These are phyloP conservation scores for Eciton burchellii DNA, from an alignment of 1,140 invertebrate genomes.

Conservation along the genomic window DNA sequence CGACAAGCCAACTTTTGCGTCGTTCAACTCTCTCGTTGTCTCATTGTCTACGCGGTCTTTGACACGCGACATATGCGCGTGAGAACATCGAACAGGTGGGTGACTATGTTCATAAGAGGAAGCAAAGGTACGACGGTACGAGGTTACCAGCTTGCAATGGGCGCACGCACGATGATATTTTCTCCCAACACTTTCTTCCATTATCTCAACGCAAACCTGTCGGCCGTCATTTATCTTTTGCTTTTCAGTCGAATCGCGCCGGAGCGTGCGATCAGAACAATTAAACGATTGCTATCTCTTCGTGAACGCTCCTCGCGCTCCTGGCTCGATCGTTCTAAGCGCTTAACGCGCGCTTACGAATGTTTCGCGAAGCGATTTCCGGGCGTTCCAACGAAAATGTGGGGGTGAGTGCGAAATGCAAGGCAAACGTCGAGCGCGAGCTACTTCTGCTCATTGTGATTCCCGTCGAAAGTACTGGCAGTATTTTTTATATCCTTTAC, in stretches of 20 bases:
- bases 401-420: neutral
- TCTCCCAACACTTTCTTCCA: slow-evolving; percentile 68
- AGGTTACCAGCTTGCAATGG: slow-evolving; percentile 5
- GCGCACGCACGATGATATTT: neutral
- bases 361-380: neutral
- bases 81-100: slow-evolving; percentile 40
- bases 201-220: slow-evolving; percentile 68
- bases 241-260: slow-evolving; percentile 33
- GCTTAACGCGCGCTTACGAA: neutral
- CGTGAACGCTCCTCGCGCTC: neutral
- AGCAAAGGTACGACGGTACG: neutral
- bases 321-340: neutral
- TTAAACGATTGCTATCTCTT: slow-evolving; percentile 10
- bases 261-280: slow-evolving; percentile 10
- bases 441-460: neutral
- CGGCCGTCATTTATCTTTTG: slow-evolving; percentile 32
- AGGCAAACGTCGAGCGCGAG: no score
- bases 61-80: slow-evolving; percentile 1
- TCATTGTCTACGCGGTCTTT: slow-evolving; percentile 11
- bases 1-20: slow-evolving; percentile 29
- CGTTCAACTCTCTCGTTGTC: neutral
- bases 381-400: neutral
- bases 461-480: neutral
- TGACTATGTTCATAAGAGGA: slow-evolving; percentile 40
- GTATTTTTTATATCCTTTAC: neutral